A percentile compares a stretch with the other conserved stretches of the same genome.
Evolutionary conservation across 2,797 vertebrate species (phyloP).

Genomic region (Sebastes glaucus): DNA sequence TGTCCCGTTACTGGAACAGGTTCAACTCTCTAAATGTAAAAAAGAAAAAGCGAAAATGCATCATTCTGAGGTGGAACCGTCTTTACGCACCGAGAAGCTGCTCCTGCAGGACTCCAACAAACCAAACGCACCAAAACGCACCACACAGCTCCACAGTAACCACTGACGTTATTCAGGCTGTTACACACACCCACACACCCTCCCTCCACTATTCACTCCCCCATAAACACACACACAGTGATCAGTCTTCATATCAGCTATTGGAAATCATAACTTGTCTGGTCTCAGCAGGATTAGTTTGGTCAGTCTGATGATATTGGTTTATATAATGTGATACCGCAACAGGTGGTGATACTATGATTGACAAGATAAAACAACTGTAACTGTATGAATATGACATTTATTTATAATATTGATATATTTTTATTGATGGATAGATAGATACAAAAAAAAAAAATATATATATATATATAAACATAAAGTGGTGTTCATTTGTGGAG

Average conservation of each 20-base stretch:
- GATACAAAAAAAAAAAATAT: too few species aligned
- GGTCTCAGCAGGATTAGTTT: neutral
- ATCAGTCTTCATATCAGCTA: neutral
- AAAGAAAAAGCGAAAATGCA: neutral
- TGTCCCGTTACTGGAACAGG: neutral
- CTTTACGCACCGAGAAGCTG: constrained; percentile 31
- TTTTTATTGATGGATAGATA: too few species aligned
- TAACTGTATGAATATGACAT: too few species aligned
- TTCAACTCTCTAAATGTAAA: neutral
- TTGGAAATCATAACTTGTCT: neutral
- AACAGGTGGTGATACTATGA: too few species aligned
- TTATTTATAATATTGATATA: too few species aligned
- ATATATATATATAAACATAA: too few species aligned
- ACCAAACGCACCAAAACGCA: constrained; percentile 17
- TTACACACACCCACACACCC: neutral
- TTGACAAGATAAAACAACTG: too few species aligned
- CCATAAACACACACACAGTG: neutral
- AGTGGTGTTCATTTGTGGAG: too few species aligned
- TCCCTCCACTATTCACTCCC: neutral
- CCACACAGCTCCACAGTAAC: neutral
- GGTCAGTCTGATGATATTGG: too few species aligned
- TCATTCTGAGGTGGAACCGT: neutral
- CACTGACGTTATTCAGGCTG: neutral
- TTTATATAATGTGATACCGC: too few species aligned
- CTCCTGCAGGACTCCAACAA: neutral